Conservation (phyloP, 2,888 invertebrate genomes). For the Formica aserva region DNA sequence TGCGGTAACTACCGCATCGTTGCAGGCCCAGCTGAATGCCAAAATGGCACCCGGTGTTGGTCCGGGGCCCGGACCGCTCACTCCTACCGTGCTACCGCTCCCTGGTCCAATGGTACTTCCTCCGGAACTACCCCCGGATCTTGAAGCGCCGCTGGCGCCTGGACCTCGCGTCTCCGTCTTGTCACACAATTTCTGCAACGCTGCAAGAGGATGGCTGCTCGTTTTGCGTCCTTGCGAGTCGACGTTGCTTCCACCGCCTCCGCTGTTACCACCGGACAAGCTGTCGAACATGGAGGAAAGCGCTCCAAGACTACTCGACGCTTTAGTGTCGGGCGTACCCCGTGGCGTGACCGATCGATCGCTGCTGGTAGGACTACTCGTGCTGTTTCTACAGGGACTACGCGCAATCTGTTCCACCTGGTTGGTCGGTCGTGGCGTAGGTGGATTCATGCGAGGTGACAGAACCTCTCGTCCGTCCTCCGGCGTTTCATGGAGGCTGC, state of each 20-base stretch:
- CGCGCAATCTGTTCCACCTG: slow-evolving; percentile 86
- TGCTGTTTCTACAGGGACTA: slow-evolving; percentile 89
- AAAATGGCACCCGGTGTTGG: slow-evolving; percentile 93
- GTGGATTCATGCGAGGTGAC: slow-evolving; percentile 83
- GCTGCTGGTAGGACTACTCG: slow-evolving; percentile 91
- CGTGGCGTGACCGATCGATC: slow-evolving; percentile 93
- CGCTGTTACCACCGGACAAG: slow-evolving; percentile 88
- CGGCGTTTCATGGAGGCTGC: slow-evolving; percentile 81
- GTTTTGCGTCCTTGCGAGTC: slow-evolving; percentile 89
- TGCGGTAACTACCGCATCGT: slow-evolving; percentile 94
- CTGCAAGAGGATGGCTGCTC: slow-evolving; percentile 96
- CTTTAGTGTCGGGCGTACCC: slow-evolving; percentile 88
- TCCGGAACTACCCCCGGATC: slow-evolving; percentile 79
- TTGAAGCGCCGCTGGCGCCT: slow-evolving; percentile 69
- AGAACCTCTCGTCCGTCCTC: slow-evolving; percentile 84
- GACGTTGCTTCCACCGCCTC: slow-evolving; percentile 80
- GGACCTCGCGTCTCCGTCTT: slow-evolving; percentile 93
- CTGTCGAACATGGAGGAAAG: slow-evolving; percentile 96
- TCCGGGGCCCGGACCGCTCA: slow-evolving; percentile 83
- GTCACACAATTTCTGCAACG: slow-evolving; percentile 97
- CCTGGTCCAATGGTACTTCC: slow-evolving; percentile 83
- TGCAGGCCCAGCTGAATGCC: slow-evolving; percentile 98
- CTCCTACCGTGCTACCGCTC: slow-evolving; percentile 83
- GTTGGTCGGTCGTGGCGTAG: slow-evolving; percentile 87
- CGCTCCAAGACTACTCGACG: slow-evolving; percentile 91